Conservation (phyloP, 1,140 invertebrate species). For the Diploscapter pachys region DNA sequence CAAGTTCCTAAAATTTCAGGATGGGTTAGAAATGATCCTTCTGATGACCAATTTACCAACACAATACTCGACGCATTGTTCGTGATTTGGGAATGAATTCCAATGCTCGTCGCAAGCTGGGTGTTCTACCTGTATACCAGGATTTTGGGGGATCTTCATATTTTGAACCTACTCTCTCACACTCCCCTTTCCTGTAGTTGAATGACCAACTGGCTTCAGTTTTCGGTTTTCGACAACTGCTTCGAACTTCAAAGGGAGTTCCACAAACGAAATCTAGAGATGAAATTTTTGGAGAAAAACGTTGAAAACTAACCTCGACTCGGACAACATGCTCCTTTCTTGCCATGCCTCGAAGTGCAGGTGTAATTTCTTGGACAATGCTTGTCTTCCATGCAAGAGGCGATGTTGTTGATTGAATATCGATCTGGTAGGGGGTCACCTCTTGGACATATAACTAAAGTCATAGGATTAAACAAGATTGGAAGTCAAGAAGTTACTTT, state of each 20-base stretch:
- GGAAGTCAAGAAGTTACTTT: slow-evolving; percentile 21
- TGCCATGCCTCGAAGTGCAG: slow-evolving; percentile 22
- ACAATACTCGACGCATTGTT: slow-evolving; percentile 43
- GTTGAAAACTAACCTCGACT: slow-evolving; percentile 28
- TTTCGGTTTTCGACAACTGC: slow-evolving; percentile 25
- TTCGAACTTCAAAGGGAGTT: slow-evolving; percentile 30
- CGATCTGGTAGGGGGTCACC: slow-evolving; percentile 41
- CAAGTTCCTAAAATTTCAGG: slow-evolving; percentile 19
- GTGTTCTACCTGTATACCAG: slow-evolving; percentile 4
- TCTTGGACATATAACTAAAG: slow-evolving; percentile 37
- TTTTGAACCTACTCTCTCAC: slow-evolving; percentile 13
- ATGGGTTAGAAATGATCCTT: background rate
- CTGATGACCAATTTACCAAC: slow-evolving; percentile 12
- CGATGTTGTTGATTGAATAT: slow-evolving; percentile 37
- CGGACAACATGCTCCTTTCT: slow-evolving; percentile 41
- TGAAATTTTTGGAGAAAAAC: background rate
- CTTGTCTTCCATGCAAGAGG: slow-evolving; percentile 32
- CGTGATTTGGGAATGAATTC: slow-evolving; percentile 40
- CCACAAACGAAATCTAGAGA: slow-evolving; percentile 38
- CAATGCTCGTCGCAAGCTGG: slow-evolving; percentile 38
- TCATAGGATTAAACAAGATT: slow-evolving; percentile 1
- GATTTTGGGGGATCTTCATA: too few relatives aligned
- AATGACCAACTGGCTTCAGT: slow-evolving; percentile 28
- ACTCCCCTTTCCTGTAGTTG: slow-evolving; percentile 33
- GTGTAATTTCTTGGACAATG: slow-evolving; percentile 44